A percentile compares a stretch with the other conserved stretches of the same genome.
Conservation (phyloP, 2,888 invertebrate genomes). For the Parascotia fuliginaria region DNA sequence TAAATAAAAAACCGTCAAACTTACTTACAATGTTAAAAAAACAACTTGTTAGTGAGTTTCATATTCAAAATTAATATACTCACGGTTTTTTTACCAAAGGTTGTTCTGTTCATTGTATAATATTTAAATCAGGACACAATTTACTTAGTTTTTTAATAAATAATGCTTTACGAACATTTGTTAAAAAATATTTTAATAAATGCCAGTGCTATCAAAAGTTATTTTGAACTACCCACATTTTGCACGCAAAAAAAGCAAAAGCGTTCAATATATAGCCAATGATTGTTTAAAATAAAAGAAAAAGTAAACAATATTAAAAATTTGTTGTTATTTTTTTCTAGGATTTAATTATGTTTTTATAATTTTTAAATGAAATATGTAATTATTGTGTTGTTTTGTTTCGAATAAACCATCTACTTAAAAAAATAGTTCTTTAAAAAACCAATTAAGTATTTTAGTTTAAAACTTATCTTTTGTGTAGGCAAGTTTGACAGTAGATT, state of each 20-base stretch:
- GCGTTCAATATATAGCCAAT: not conserved
- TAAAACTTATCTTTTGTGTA: no score
- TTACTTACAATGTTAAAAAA: no score
- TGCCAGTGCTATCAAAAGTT: not conserved
- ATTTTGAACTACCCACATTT: constrained; percentile 3
- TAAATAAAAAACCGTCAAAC: no score
- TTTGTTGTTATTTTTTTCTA: no score
- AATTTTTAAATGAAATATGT: no score
- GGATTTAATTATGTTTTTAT: no score
- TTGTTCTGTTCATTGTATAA: constrained; percentile 39
- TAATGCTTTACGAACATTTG: not conserved
- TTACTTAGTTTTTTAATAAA: not conserved
- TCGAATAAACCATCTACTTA: no score
- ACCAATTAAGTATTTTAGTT: no score
- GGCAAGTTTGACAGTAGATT: no score
- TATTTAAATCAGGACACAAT: not conserved
- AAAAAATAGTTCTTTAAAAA: no score
- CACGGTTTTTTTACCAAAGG: constrained; percentile 45
- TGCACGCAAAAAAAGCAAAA: not conserved
- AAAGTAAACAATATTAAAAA: not conserved
- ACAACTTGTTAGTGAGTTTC: no score
- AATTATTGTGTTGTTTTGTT: no score
- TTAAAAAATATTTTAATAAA: not conserved
- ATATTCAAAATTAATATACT: constrained; percentile 19
- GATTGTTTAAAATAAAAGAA: not conserved